Evolutionary conservation across 2,113 vertebrate species (phyloP).

Genomic region (Misgurnus mizolepis): DNA sequence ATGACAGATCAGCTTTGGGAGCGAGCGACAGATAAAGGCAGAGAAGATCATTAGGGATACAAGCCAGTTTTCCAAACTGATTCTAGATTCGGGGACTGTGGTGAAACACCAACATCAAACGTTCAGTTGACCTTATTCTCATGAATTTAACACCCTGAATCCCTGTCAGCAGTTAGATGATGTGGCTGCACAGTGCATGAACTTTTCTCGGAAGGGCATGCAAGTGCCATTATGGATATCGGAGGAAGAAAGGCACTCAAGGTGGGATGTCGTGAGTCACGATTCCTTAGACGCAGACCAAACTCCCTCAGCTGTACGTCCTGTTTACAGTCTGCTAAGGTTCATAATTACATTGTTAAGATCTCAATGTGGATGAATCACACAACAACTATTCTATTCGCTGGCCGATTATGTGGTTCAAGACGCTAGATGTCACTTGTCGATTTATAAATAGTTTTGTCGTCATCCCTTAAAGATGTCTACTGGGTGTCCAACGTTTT

Average conservation of each 20-base stretch:
- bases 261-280: conserved; percentile 48
- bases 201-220: not conserved
- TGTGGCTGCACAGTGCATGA: not conserved
- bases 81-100: conserved; percentile 23
- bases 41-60: conserved; percentile 6
- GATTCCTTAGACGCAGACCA: conserved; percentile 28
- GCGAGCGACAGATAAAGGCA: not conserved
- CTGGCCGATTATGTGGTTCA: not conserved
- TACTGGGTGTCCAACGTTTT: not conserved
- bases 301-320: conserved; percentile 34
- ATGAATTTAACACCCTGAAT: not conserved
- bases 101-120: not conserved
- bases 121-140: conserved; percentile 10
- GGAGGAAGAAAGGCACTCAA: conserved; percentile 13
- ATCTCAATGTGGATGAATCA: conserved; percentile 18
- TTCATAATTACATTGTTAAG: conserved; percentile 48
- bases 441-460: not conserved
- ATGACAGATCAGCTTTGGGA: not conserved
- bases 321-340: conserved; percentile 48
- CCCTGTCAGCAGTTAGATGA: conserved; percentile 6
- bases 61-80: conserved; percentile 2
- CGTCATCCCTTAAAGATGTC: not conserved
- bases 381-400: conserved; percentile 1
- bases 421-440: not conserved
- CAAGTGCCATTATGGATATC: not conserved